Evolutionary conservation across 2,797 vertebrate genomes (phyloP).

Genomic region (Pelodytes ibericus): DNA sequence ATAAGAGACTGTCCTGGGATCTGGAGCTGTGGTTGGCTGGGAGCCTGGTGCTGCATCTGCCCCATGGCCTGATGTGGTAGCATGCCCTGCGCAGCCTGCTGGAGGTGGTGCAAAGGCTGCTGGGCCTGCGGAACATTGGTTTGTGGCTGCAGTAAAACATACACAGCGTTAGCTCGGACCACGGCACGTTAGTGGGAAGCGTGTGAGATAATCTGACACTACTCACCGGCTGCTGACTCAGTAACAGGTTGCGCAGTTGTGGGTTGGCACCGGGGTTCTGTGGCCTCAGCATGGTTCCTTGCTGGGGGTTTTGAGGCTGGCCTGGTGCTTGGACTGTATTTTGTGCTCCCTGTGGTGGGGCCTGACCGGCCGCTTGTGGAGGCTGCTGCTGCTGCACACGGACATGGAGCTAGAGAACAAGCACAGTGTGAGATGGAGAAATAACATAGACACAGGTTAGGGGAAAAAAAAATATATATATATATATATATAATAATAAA

Average conservation of each 20-base stretch:
- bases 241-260: conserved; percentile 89
- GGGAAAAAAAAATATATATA: no score
- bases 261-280: conserved; percentile 92
- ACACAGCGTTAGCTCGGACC: no score
- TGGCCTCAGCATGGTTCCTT: conserved; percentile 79
- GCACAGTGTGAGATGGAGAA: no score
- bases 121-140: conserved; percentile 73
- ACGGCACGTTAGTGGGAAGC: neutral
- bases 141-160: conserved; percentile 66
- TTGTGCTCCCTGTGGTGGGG: conserved; percentile 52
- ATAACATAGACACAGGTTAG: no score
- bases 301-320: conserved; percentile 73
- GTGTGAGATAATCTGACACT: neutral
- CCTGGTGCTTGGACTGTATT: conserved; percentile 69
- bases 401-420: conserved; percentile 67
- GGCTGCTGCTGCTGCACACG: conserved; percentile 69
- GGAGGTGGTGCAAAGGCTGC: conserved; percentile 76
- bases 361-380: conserved; percentile 70
- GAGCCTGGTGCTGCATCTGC: conserved; percentile 79
- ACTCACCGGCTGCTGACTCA: conserved; percentile 89
- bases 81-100: conserved; percentile 72
- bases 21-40: conserved; percentile 77
- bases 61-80: conserved; percentile 81
- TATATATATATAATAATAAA: no score
- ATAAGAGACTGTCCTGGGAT: conserved; percentile 65